A percentile compares a stretch with the other conserved stretches of the same genome.
Evolutionary conservation across 2,888 invertebrate species (phyloP).

Genomic region (Hypomecis atomaria): DNA sequence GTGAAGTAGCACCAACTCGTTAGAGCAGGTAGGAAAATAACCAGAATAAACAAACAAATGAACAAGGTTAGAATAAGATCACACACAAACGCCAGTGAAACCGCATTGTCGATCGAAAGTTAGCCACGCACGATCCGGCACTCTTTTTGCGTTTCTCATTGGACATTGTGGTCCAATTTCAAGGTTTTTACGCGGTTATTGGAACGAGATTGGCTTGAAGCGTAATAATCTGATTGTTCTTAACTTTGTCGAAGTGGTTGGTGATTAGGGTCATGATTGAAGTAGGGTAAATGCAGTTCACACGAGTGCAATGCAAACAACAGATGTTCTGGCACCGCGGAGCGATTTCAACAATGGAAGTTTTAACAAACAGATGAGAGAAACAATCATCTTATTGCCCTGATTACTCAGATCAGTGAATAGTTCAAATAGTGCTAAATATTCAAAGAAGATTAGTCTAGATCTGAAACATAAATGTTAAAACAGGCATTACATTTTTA

Average conservation of each 20-base stretch:
- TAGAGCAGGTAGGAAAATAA: background rate
- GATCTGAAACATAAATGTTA: too few relatives aligned
- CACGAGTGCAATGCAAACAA: background rate
- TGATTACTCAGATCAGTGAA: too few relatives aligned
- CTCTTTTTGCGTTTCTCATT: conserved; percentile 37
- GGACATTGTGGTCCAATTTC: conserved; percentile 36
- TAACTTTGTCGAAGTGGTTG: background rate
- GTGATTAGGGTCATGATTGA: background rate
- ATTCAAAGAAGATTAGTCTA: too few relatives aligned
- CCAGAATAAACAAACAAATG: background rate
- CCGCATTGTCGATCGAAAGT: conserved; percentile 32
- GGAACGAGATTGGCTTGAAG: conserved; percentile 18
- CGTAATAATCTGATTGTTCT: conserved; percentile 23
- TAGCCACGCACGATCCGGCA: conserved; percentile 35
- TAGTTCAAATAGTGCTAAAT: too few relatives aligned
- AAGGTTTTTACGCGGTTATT: conserved; percentile 36
- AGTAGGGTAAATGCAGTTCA: background rate
- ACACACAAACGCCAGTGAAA: conserved; percentile 10
- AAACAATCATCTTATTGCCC: too few relatives aligned
- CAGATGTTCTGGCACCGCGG: background rate
- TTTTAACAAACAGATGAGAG: too few relatives aligned
- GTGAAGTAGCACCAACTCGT: too few relatives aligned
- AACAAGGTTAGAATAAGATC: conserved; percentile 16
- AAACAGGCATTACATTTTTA: too few relatives aligned
- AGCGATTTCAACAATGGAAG: too few relatives aligned